These are phyloP conservation scores for Paralichthys olivaceus DNA, from an alignment of 2,113 vertebrate species.

Conservation along the genomic window DNA sequence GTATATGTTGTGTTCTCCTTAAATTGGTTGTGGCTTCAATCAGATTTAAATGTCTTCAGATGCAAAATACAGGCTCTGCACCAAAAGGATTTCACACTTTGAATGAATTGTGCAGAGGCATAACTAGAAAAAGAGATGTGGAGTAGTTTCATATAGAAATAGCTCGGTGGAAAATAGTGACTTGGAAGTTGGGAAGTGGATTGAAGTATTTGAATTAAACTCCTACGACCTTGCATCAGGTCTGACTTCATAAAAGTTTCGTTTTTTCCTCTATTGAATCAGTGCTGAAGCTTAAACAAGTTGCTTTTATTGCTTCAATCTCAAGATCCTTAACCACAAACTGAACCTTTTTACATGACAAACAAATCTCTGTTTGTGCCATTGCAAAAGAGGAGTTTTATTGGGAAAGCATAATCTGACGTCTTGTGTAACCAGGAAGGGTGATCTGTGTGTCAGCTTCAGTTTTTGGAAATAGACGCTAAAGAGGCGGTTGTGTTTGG, in stretches of 20 bases:
- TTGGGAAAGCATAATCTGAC: neutral
- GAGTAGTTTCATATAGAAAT: conserved; percentile 3
- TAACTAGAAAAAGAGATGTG: neutral
- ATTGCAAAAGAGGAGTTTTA: neutral
- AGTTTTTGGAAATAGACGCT: neutral
- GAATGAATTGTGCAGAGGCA: neutral
- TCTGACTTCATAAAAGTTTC: neutral
- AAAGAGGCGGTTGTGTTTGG: neutral
- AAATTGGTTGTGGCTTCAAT: neutral
- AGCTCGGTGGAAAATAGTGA: conserved; percentile 23
- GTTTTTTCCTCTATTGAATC: neutral
- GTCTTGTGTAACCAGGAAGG: neutral
- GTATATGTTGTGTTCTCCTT: neutral
- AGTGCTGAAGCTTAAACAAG: neutral
- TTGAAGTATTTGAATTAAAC: conserved; percentile 28
- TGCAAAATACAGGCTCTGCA: neutral
- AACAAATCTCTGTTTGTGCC: neutral
- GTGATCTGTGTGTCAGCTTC: neutral
- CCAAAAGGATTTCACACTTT: conserved; percentile 1
- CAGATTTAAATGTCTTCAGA: conserved; percentile 1
- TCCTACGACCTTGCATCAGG: conserved; percentile 24
- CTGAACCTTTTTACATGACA: neutral
- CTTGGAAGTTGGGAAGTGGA: conserved; percentile 21
- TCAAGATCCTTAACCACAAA: neutral
- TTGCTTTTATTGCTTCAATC: neutral